Evolutionary conservation across 1,140 invertebrate species (phyloP).

Genomic region (Epicauta chinensis): DNA sequence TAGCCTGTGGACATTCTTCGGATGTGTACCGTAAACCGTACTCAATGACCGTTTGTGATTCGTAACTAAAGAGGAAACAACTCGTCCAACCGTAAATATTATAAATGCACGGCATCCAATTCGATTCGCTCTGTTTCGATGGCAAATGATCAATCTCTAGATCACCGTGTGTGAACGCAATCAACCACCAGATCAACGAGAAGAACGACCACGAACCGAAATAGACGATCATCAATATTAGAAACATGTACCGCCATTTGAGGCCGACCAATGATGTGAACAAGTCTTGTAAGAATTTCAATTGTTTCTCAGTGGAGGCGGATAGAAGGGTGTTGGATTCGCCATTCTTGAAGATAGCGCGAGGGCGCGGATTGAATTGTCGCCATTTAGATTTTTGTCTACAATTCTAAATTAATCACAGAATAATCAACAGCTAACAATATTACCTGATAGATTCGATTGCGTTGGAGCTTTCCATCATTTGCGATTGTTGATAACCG

Average conservation of each 20-base stretch:
- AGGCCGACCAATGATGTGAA: conserved; percentile 79
- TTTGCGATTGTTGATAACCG: not conserved
- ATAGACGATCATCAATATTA: conserved; percentile 86
- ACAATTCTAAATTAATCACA: not conserved
- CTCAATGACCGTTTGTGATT: conserved; percentile 89
- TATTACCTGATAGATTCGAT: not conserved
- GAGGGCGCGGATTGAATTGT: conserved; percentile 44
- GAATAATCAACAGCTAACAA: not conserved
- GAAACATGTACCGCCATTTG: conserved; percentile 87
- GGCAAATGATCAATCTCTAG: conserved; percentile 67
- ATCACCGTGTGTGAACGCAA: conserved; percentile 87
- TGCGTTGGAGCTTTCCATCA: not conserved
- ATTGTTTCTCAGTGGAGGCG: conserved; percentile 69
- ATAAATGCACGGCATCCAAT: conserved; percentile 68
- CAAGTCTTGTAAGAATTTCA: conserved; percentile 69
- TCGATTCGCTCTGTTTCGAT: conserved; percentile 51
- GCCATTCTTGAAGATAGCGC: conserved; percentile 89
- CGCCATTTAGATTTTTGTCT: not conserved
- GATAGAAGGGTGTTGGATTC: conserved; percentile 86
- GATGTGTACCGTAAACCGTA: conserved; percentile 67
- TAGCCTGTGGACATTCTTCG: conserved; percentile 91
- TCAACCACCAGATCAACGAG: conserved; percentile 86
- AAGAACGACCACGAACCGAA: conserved; percentile 86
- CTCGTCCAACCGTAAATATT: conserved; percentile 77
- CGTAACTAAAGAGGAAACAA: conserved; percentile 86